Base-by-base conservation (phyloP, 2,888 invertebrate species). In the Barypeithes pellucidus region DNA sequence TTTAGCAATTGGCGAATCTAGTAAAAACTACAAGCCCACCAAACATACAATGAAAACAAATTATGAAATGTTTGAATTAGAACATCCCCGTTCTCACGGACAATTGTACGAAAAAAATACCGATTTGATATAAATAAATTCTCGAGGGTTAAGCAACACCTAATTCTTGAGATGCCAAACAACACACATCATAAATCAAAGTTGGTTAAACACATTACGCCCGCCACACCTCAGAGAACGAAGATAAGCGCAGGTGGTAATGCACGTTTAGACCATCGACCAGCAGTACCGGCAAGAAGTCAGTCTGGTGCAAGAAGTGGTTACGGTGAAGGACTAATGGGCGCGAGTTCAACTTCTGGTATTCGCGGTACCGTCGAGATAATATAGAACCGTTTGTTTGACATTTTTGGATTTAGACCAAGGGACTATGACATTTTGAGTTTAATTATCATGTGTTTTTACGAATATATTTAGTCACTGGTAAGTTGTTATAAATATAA, bases 251-350 rank as follows among this genome's bases (percentile, higher is more conserved):
- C 76, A 75, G 76, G 75, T 76, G 74, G 77, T 72, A 70, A 67
- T 57, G 68, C 69, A 66, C 18, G 66, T 60, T 54, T 72, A 71
- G 71, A 62, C 73, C 72, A 63, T 71, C 68, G 71, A 72, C 71
- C 52, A 71, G 57, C 67, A 69, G 72, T 69, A 71, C 69, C 76
- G 57, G 47, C 70, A 41, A 52, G 63, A 59, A 69, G 68, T 72
- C 75, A 79, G 79, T 80, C 75, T 60, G 59, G 73, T 76, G 61
- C 75, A 80, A 77, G 78, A 78, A 77, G 73, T 77, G 76, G 75
- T 71, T 72, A 65, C 62, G 75, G 70, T 72, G 43, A 59, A 66
- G 62, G 43, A 61, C 54, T 41, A 45, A 43, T 41, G 33, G 66
- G 71, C 36, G 65, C 63, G 70, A 65, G 45, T 36, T 39, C 63